Evolutionary conservation across 1,140 invertebrate species (phyloP).

Genomic region (Heterodera carotae): DNA sequence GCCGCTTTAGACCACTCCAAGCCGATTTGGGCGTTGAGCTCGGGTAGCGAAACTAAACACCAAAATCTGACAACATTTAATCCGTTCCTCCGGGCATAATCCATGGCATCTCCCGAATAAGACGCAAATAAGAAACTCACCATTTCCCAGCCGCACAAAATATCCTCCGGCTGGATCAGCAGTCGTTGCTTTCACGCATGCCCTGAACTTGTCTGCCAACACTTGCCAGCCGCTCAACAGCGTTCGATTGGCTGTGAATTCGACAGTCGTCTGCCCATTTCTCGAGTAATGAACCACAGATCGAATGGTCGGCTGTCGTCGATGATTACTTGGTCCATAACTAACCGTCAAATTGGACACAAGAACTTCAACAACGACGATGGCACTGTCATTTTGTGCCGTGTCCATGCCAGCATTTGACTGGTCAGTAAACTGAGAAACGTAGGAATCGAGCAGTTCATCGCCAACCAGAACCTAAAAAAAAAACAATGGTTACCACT

Average conservation of each 20-base stretch:
- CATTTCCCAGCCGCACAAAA: neutral
- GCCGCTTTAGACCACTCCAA: conserved; percentile 44
- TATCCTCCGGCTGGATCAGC: neutral
- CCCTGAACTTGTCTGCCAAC: neutral
- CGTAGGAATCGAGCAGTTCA: neutral
- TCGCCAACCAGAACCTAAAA: neutral
- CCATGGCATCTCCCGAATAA: neutral
- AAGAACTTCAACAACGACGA: neutral
- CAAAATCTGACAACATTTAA: neutral
- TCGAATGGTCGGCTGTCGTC: neutral
- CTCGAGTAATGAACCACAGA: neutral
- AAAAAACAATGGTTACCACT: no score
- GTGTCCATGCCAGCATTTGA: neutral
- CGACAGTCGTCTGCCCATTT: neutral
- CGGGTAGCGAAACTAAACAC: neutral
- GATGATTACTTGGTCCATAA: neutral
- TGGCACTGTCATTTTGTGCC: neutral
- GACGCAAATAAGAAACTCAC: no score
- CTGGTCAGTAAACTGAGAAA: neutral
- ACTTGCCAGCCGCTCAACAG: neutral
- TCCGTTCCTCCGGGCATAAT: neutral
- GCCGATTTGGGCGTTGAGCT: conserved; percentile 10
- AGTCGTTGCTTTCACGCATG: neutral
- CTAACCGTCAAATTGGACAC: neutral
- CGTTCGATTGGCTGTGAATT: neutral